These are phyloP conservation scores for Anorthoa munda DNA, from an alignment of 2,888 invertebrate species.

Conservation along the genomic window DNA sequence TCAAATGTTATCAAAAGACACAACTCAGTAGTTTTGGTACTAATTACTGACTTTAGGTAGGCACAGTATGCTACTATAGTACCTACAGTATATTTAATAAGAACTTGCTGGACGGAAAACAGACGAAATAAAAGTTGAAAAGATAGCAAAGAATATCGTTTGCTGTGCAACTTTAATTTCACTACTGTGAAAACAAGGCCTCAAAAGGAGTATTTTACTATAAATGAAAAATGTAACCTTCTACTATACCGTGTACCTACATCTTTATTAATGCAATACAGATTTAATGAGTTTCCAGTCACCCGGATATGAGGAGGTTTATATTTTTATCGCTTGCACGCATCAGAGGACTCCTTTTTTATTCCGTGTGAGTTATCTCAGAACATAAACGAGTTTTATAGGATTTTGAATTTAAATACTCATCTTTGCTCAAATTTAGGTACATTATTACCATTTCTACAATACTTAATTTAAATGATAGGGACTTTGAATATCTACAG, in stretches of 20 bases:
- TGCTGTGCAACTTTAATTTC: background rate
- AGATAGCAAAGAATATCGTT: background rate
- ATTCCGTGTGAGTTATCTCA: constrained; percentile 35
- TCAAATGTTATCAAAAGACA: too few relatives aligned
- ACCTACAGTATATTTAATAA: background rate
- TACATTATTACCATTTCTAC: background rate
- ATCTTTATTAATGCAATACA: constrained; percentile 22
- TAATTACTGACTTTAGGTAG: background rate
- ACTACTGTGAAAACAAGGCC: background rate
- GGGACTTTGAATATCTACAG: constrained; percentile 9
- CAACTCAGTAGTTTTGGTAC: background rate
- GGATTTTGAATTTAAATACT: constrained; percentile 40
- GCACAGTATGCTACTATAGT: too few relatives aligned
- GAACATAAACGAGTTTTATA: constrained; percentile 39
- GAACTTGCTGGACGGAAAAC: background rate
- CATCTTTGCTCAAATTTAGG: constrained; percentile 9
- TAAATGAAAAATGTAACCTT: too few relatives aligned
- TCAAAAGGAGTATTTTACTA: background rate
- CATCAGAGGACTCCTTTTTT: constrained; percentile 28
- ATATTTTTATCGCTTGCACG: constrained; percentile 35
- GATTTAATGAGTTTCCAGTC: constrained; percentile 28
- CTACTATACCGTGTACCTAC: too few relatives aligned
- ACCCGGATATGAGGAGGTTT: constrained; percentile 23
- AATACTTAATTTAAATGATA: background rate
- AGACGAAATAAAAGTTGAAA: background rate